Conservation (phyloP, 1,140 invertebrate genomes). For the Zaprionus vittiger region DNA sequence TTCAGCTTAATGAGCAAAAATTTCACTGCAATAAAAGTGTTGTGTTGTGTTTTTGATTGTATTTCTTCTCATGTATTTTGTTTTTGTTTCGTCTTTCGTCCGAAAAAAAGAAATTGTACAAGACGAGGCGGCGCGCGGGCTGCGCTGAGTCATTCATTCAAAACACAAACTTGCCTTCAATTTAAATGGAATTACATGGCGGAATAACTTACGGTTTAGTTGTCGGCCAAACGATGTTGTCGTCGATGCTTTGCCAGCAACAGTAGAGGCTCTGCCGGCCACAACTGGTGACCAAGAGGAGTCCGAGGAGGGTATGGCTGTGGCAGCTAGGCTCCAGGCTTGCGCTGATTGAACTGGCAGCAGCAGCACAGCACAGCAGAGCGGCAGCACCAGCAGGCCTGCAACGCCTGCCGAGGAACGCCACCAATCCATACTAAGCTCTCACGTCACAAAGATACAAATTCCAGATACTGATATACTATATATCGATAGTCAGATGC, state of each 20-base stretch:
- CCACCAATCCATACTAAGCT: slow-evolving; percentile 64
- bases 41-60: slow-evolving; percentile 54
- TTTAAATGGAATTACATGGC: slow-evolving; percentile 24
- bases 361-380: slow-evolving; percentile 32
- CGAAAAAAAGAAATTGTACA: slow-evolving; percentile 36
- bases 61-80: slow-evolving; percentile 44
- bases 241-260: neutral
- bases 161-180: slow-evolving; percentile 20
- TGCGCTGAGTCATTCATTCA: slow-evolving; percentile 40
- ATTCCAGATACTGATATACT: slow-evolving; percentile 1
- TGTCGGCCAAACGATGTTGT: slow-evolving; percentile 48
- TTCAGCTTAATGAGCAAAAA: slow-evolving; percentile 72
- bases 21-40: slow-evolving; percentile 76
- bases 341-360: slow-evolving; percentile 41
- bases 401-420: slow-evolving; percentile 39
- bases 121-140: neutral
- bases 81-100: slow-evolving; percentile 42
- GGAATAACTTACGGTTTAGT: slow-evolving; percentile 71
- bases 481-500: slow-evolving; percentile 13
- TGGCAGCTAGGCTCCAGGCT: slow-evolving; percentile 64
- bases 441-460: slow-evolving; percentile 32
- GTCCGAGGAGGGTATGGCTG: slow-evolving; percentile 11
- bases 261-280: slow-evolving; percentile 11
- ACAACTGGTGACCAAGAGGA: slow-evolving; percentile 16
- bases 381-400: slow-evolving; percentile 35